These are phyloP conservation scores for Cataglyphis cursor DNA, from an alignment of 2,888 invertebrate species.

Conservation along the genomic window DNA sequence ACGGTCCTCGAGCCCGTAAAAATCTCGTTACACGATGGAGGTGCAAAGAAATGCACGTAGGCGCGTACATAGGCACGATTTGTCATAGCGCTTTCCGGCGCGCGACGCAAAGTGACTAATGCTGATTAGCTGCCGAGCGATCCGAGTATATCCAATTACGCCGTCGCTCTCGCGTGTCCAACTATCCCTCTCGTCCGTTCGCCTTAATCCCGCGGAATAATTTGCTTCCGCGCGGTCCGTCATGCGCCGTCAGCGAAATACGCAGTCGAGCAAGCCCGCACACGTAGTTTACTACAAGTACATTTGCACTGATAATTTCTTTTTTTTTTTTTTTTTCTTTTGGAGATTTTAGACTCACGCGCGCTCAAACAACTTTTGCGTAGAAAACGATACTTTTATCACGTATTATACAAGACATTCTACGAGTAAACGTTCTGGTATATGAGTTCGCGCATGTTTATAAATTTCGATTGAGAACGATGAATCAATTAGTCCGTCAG, in stretches of 20 bases:
- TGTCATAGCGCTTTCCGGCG: constrained; percentile 53
- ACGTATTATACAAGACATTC: neutral
- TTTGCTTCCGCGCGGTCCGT: constrained; percentile 67
- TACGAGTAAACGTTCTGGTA: neutral
- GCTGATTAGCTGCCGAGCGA: constrained; percentile 75
- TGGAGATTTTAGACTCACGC: neutral
- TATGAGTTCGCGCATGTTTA: neutral
- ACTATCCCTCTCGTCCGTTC: constrained; percentile 57
- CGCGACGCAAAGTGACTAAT: constrained; percentile 69
- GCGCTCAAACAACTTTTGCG: neutral
- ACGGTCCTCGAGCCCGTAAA: constrained; percentile 7
- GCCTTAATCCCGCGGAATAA: constrained; percentile 76
- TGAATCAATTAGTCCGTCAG: constrained; percentile 68
- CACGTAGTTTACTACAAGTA: constrained; percentile 23
- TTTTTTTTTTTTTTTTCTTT: neutral
- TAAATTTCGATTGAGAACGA: constrained; percentile 50
- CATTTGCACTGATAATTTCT: neutral
- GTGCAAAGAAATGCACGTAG: constrained; percentile 46
- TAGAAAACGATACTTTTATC: neutral
- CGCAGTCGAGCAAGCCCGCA: constrained; percentile 56
- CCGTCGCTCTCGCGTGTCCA: constrained; percentile 71
- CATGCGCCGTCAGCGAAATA: constrained; percentile 69
- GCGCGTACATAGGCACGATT: constrained; percentile 55
- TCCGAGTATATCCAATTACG: constrained; percentile 76
- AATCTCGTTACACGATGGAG: constrained; percentile 39